These are phyloP conservation scores for Euleptes europaea DNA, from an alignment of 2,113 vertebrate species.

Conservation along the genomic window DNA sequence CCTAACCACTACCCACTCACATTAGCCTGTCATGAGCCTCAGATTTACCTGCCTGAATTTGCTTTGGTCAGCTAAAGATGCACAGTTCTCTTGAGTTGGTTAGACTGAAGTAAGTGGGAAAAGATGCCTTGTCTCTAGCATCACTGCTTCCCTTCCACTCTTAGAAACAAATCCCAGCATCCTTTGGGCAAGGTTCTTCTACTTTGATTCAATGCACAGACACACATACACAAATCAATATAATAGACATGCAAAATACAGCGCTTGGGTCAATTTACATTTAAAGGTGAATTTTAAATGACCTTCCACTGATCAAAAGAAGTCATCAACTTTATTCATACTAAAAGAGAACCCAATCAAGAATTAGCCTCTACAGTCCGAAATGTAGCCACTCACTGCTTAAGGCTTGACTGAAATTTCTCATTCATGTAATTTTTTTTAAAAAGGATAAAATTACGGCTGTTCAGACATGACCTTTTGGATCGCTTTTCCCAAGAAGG, in stretches of 20 bases:
- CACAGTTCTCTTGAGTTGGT: too few relatives aligned
- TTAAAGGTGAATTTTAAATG: conserved; percentile 17
- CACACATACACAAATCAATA: neutral
- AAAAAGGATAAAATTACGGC: neutral
- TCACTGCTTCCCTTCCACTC: neutral
- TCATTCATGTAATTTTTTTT: neutral
- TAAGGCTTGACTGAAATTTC: conserved; percentile 10
- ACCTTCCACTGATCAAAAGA: neutral
- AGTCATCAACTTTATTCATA: neutral
- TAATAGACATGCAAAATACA: conserved; percentile 13
- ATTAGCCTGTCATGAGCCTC: too few relatives aligned
- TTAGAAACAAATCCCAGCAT: neutral
- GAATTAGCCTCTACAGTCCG: neutral
- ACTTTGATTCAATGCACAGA: neutral
- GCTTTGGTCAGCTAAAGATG: too few relatives aligned
- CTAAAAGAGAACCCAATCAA: conserved; percentile 26
- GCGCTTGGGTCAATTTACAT: conserved; percentile 13
- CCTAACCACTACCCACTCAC: too few relatives aligned
- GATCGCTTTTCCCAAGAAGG: conserved; percentile 28
- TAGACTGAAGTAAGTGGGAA: neutral
- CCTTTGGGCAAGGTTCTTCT: neutral
- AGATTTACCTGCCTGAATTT: too few relatives aligned
- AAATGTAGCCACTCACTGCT: neutral
- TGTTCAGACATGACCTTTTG: conserved; percentile 24
- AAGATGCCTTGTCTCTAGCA: neutral